These are phyloP conservation scores for Selenia dentaria DNA, from an alignment of 2,888 invertebrate genomes.

Conservation along the genomic window DNA sequence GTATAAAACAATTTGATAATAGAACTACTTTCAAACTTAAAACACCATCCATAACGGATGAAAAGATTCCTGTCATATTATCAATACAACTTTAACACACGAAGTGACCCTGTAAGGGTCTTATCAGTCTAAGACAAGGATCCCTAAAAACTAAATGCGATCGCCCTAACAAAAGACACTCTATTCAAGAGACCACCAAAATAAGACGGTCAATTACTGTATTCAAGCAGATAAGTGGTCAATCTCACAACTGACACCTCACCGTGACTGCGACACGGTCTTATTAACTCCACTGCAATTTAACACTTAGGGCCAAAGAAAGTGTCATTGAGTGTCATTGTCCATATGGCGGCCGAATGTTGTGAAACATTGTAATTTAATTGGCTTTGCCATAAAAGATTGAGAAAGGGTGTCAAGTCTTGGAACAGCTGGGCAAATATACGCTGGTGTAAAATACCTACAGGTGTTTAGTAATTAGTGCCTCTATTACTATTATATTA, in stretches of 20 bases:
- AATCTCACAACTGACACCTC: constrained; percentile 77
- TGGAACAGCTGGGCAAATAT: constrained; percentile 36
- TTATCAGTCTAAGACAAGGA: too few relatives aligned
- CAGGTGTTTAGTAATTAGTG: constrained; percentile 4
- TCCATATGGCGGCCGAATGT: constrained; percentile 65
- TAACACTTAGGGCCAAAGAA: constrained; percentile 62
- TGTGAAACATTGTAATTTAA: constrained; percentile 43
- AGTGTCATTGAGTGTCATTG: constrained; percentile 68
- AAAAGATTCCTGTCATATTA: too few relatives aligned
- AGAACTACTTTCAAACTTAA: too few relatives aligned
- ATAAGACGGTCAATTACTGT: constrained; percentile 47
- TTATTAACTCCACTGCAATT: constrained; percentile 74
- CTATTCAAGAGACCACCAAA: constrained; percentile 57
- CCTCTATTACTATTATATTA: too few relatives aligned
- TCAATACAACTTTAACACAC: too few relatives aligned
- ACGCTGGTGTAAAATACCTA: not conserved
- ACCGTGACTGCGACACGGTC: constrained; percentile 67
- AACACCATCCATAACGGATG: too few relatives aligned
- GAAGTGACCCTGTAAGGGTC: too few relatives aligned
- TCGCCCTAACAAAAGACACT: constrained; percentile 51
- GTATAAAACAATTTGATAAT: too few relatives aligned
- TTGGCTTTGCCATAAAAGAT: constrained; percentile 27
- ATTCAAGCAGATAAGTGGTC: constrained; percentile 68
- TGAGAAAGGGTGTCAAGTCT: constrained; percentile 39
- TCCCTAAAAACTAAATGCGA: not conserved